Evolutionary conservation across 2,797 vertebrate genomes (phyloP).

Genomic region (Hylomyscus alleni): DNA sequence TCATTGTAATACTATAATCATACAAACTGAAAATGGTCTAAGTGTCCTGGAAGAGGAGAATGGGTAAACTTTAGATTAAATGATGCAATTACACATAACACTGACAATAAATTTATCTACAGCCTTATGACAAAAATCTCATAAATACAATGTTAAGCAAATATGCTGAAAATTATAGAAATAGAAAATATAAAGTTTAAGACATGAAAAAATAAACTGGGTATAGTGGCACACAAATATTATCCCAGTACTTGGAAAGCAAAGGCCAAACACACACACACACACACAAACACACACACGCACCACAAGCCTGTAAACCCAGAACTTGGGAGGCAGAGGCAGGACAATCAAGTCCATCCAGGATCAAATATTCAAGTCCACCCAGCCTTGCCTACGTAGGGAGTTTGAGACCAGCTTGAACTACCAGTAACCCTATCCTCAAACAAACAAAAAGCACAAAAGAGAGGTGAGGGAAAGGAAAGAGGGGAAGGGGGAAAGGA

Average conservation of each 20-base stretch:
- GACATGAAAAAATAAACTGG: neutral
- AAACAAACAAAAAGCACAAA: neutral
- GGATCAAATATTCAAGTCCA: neutral
- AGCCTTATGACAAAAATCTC: neutral
- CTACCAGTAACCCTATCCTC: neutral
- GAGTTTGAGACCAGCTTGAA: neutral
- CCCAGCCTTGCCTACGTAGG: neutral
- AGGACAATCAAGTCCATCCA: neutral
- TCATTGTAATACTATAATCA: neutral
- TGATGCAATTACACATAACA: neutral
- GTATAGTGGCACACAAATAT: neutral
- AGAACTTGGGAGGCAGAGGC: neutral
- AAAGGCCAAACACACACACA: neutral
- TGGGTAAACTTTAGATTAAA: neutral
- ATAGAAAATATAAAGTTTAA: conserved; percentile 44
- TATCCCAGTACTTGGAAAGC: neutral
- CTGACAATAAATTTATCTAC: conserved; percentile 41
- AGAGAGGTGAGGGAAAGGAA: neutral
- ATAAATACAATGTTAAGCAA: conserved; percentile 19
- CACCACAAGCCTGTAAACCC: neutral
- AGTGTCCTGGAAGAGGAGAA: conserved; percentile 34
- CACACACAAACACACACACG: neutral
- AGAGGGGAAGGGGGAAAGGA: neutral
- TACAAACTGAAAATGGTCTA: conserved; percentile 28
- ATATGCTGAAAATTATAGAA: conserved; percentile 1